phyloP scores from a whole-genome alignment of 2,113 vertebrate genomes.

The Cromileptes altivelis region DNA sequence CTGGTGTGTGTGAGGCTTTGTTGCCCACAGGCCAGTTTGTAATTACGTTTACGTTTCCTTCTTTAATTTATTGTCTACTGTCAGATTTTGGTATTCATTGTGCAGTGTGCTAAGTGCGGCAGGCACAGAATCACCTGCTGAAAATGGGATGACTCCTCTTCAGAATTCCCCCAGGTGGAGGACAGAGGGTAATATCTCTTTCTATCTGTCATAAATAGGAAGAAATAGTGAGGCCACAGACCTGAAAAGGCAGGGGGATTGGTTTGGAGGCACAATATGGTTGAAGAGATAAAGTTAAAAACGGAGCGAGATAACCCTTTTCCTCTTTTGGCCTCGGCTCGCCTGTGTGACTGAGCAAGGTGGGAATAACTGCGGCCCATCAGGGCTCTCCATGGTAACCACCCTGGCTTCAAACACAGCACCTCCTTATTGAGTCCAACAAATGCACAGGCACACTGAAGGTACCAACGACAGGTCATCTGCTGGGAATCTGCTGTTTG shows the following conservation, averaged over 20 bases:
- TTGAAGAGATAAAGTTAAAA: constrained; percentile 70
- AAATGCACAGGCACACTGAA: background rate
- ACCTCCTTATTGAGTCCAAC: background rate
- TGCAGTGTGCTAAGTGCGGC: constrained; percentile 9
- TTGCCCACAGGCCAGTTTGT: constrained; percentile 48
- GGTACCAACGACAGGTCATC: background rate
- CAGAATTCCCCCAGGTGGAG: constrained; percentile 50
- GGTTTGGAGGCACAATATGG: constrained; percentile 66
- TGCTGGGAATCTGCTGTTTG: background rate
- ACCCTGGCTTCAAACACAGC: constrained; percentile 11
- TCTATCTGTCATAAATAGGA: constrained; percentile 60
- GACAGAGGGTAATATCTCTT: constrained; percentile 55
- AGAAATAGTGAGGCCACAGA: constrained; percentile 44
- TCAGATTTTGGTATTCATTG: constrained; percentile 36
- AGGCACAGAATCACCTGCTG: constrained; percentile 35
- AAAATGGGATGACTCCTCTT: constrained; percentile 53
- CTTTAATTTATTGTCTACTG: constrained; percentile 40
- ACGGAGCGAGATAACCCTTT: constrained; percentile 57
- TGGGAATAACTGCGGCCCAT: constrained; percentile 30
- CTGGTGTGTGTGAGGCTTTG: constrained; percentile 17
- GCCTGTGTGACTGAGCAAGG: constrained; percentile 39
- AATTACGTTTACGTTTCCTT: constrained; percentile 54
- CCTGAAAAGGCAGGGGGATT: constrained; percentile 59
- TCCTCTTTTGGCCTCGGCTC: constrained; percentile 31
- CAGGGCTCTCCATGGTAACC: constrained; percentile 43